Percentiles rank a stretch among this genome's conserved stretches.
Conservation (phyloP, 92 coral and sea anemone species). For the Epizoanthus rinbou region DNA sequence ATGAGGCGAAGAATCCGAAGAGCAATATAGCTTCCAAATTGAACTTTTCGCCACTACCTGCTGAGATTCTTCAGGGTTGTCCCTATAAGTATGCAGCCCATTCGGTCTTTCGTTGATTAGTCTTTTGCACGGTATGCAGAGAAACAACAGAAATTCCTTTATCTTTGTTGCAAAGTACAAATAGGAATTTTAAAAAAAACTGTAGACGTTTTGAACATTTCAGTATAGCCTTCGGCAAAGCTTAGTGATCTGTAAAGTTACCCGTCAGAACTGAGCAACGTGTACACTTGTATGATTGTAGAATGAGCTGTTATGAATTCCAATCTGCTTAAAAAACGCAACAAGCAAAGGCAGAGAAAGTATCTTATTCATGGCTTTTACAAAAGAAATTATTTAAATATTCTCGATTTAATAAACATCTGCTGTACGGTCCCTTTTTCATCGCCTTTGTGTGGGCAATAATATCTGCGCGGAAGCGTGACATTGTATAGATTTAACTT, state of each 20-base stretch:
- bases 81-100: too few relatives aligned
- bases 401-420: conserved; percentile 43
- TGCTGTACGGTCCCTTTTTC: conserved; percentile 40
- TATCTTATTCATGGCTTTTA: conserved; percentile 21
- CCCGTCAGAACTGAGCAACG: conserved; percentile 27
- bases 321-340: conserved; percentile 39
- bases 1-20: too few relatives aligned
- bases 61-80: too few relatives aligned
- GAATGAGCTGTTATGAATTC: conserved; percentile 17
- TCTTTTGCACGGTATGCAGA: too few relatives aligned
- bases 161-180: too few relatives aligned
- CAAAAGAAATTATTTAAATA: conserved; percentile 37
- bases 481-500: conserved; percentile 39
- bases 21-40: too few relatives aligned
- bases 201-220: conserved; percentile 5
- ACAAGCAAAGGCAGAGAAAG: conserved; percentile 36
- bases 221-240: conserved; percentile 46
- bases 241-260: conserved; percentile 35
- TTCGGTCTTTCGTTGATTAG: too few relatives aligned
- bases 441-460: conserved; percentile 41
- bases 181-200: not conserved
- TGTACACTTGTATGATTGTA: conserved; percentile 19
- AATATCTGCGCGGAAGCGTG: conserved; percentile 48
- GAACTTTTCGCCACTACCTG: too few relatives aligned
- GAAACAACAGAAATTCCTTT: too few relatives aligned